Evolutionary conservation across 2,888 invertebrate species (phyloP), one percentile per base, ranked within the genome.

Genomic region (Pollenia angustigena): DNA sequence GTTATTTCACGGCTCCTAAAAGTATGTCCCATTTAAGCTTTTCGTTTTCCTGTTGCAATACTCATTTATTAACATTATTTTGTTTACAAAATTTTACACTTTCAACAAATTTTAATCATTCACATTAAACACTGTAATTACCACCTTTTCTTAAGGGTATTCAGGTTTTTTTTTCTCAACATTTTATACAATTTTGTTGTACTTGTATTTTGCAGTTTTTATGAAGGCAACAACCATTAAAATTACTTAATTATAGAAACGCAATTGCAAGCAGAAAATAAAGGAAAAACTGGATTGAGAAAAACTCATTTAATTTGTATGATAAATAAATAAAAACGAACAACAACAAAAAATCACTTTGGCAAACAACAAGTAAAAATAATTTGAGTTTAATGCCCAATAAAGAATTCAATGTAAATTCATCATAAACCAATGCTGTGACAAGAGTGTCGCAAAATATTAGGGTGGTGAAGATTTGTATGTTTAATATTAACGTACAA

Each of bases 181-280:
- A 32, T 62, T 11, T 14, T 42, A 32, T 62, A 42, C 42, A 62
- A 1, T 62, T 4, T 16, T 12, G 16, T 44, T 46, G 54, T 32
- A 8, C 32, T 46, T 6, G 12, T 11, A 68, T 58, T 58, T 79
- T 46, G 16, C 46, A 32, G 58, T 68, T 68, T 40, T 60, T 52
- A 32, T 64, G 54, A 58, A 60, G 88, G 90, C 90, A 90, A 89
- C 90, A 90, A 90, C 91, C 91, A 91, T 91, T 92, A 91, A 91
- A 91, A 92, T 91, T 86, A 90, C 91, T 91, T 92, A 92, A 92
- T 91, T 91, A 91, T 90, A 89, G 90, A 92, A 91, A 91, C 88
- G 91, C 91, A 90, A 92, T 90, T 92, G 90, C 89, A 89, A 89
- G 89, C 90, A 89, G 58, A 74, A 75, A 69, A 48, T 44, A 54